phyloP scores from a whole-genome alignment of 2,888 invertebrate species.

The Magallana nippona region DNA sequence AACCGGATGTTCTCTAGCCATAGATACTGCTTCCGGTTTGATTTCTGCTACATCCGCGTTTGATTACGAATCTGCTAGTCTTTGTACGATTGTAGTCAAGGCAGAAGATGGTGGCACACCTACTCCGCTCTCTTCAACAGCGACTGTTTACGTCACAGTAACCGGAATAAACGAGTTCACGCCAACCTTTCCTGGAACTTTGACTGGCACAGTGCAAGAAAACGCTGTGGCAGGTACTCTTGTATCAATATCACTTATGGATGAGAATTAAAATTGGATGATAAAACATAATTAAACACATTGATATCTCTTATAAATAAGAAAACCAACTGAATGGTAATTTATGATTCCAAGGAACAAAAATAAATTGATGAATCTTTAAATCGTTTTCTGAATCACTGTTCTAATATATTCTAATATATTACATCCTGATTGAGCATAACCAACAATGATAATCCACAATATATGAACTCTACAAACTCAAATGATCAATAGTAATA shows the following conservation, averaged over 20 bases:
- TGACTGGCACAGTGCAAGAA: slow-evolving; percentile 53
- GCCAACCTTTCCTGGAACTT: slow-evolving; percentile 55
- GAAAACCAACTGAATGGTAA: too few species aligned
- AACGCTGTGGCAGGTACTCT: slow-evolving; percentile 53
- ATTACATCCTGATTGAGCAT: too few species aligned
- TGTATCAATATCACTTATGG: background rate
- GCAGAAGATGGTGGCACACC: slow-evolving; percentile 62
- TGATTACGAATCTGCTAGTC: slow-evolving; percentile 55
- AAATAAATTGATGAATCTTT: too few species aligned
- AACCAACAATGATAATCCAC: too few species aligned
- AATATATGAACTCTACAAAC: too few species aligned
- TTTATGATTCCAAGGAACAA: too few species aligned
- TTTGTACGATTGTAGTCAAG: slow-evolving; percentile 56
- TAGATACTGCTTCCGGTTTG: slow-evolving; percentile 63
- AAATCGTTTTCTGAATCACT: too few species aligned
- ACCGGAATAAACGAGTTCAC: slow-evolving; percentile 60
- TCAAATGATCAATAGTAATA: too few species aligned
- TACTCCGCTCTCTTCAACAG: slow-evolving; percentile 52
- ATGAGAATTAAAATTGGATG: too few species aligned
- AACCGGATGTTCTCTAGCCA: slow-evolving; percentile 53
- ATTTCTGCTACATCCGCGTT: slow-evolving; percentile 53
- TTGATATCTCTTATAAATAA: too few species aligned
- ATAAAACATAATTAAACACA: too few species aligned
- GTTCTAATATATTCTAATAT: too few species aligned
- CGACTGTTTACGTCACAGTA: slow-evolving; percentile 55